Evolutionary conservation across 2,888 invertebrate genomes (phyloP).

Genomic region (Boloria selene): DNA sequence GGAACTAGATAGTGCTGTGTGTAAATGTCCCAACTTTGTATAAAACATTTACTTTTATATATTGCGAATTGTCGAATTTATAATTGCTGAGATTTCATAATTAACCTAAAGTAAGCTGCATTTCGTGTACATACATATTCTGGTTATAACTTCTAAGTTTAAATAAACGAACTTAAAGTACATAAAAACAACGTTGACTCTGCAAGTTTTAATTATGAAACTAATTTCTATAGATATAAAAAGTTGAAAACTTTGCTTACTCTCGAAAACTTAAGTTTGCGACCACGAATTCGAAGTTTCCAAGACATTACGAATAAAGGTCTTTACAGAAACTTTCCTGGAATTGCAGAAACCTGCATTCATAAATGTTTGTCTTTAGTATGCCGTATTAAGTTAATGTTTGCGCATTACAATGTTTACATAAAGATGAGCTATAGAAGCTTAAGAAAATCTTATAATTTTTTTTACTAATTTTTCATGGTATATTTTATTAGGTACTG

Average conservation of each 20-base stretch:
- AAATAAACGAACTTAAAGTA: no score
- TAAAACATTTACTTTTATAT: no score
- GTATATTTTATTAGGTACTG: no score
- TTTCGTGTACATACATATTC: no score
- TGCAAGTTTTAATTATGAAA: slow-evolving; percentile 12
- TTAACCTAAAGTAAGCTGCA: no score
- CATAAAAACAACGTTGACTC: not conserved
- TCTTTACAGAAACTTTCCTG: slow-evolving; percentile 25
- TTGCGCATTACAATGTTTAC: slow-evolving; percentile 17
- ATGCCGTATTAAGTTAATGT: slow-evolving; percentile 22
- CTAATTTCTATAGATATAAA: slow-evolving; percentile 21
- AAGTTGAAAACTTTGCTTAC: slow-evolving; percentile 16
- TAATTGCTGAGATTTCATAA: no score
- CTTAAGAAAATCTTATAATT: no score
- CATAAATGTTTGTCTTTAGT: slow-evolving; percentile 33
- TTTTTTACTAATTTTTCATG: not conserved
- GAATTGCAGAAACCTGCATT: slow-evolving; percentile 27
- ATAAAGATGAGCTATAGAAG: not conserved
- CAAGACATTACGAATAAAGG: slow-evolving; percentile 27
- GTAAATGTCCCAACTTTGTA: no score
- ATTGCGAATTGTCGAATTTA: no score
- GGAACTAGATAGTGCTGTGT: no score
- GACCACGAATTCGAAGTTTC: slow-evolving; percentile 29
- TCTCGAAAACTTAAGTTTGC: slow-evolving; percentile 22
- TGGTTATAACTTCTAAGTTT: no score